These are phyloP conservation scores for Strigamia maritima DNA, from an alignment of 2,888 invertebrate genomes.

Conservation along the genomic window DNA sequence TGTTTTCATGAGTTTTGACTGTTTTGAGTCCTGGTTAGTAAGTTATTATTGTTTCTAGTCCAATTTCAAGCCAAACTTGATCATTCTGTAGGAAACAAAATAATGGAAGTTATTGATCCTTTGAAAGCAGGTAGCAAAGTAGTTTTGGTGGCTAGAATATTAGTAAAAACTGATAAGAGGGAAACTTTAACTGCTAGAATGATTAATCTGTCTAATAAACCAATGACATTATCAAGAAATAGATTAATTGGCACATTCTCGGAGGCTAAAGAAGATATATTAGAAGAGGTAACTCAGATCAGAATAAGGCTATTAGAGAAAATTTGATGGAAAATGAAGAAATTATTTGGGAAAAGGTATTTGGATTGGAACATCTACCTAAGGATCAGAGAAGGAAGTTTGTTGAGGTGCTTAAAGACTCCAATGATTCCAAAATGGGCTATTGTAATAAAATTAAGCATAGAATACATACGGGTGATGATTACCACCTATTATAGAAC, in stretches of 20 bases:
- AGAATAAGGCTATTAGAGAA: no score
- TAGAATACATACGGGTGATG: conserved; percentile 32
- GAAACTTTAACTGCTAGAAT: neutral
- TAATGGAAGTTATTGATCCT: no score
- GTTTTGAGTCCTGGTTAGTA: no score
- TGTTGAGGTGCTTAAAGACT: neutral
- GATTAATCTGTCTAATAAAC: neutral
- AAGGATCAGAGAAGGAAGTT: neutral
- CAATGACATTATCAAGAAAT: neutral
- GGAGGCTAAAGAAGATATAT: neutral
- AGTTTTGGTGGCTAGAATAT: neutral
- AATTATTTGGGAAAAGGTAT: neutral
- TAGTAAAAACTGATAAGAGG: neutral
- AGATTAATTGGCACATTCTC: neutral
- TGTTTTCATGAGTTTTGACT: no score
- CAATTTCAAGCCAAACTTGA: no score
- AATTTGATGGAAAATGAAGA: neutral
- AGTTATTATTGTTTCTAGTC: no score
- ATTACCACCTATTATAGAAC: no score
- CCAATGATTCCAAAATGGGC: neutral
- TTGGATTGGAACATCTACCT: neutral
- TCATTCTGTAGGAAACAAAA: no score
- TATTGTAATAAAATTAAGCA: neutral
- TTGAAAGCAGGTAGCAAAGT: no score
- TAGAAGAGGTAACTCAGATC: no score